Percentiles rank a stretch among this genome's conserved stretches.
These are phyloP conservation scores for Muscina levida DNA, from an alignment of 2,888 invertebrate genomes.

Conservation along the genomic window DNA sequence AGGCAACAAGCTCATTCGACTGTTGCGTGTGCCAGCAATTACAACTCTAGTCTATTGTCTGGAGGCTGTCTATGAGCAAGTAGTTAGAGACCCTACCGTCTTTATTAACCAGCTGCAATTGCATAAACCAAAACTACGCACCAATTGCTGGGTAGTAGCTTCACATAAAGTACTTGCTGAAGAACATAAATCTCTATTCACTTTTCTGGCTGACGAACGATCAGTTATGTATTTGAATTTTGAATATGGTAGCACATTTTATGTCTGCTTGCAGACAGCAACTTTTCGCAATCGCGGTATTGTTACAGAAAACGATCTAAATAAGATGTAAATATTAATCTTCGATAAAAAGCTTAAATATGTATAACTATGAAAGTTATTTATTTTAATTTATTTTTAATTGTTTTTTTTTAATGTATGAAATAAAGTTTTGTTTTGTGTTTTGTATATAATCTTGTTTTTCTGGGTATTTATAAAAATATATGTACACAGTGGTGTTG, in stretches of 20 bases:
- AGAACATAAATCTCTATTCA: slow-evolving; percentile 61
- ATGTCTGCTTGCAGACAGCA: slow-evolving; percentile 48
- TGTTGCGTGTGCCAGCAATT: slow-evolving; percentile 20
- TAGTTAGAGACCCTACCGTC: slow-evolving; percentile 59
- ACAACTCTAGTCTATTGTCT: slow-evolving; percentile 52
- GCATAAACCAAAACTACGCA: slow-evolving; percentile 63
- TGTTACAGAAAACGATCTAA: slow-evolving; percentile 25
- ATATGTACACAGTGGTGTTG: no score
- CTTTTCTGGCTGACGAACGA: slow-evolving; percentile 67
- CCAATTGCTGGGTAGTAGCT: slow-evolving; percentile 66
- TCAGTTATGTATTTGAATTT: slow-evolving; percentile 65
- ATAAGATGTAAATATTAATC: no score
- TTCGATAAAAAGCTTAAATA: no score
- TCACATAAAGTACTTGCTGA: slow-evolving; percentile 48
- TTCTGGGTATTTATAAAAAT: no score
- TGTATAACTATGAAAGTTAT: no score
- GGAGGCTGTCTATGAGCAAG: slow-evolving; percentile 57
- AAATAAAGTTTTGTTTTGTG: no score
- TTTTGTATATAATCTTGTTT: no score
- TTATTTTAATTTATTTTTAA: no score
- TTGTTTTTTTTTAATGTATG: no score
- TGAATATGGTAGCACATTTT: slow-evolving; percentile 44
- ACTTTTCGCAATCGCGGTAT: slow-evolving; percentile 47
- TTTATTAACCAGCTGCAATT: slow-evolving; percentile 64
- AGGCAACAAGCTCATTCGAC: background rate